phyloP scores from a whole-genome alignment of 2,888 invertebrate genomes.

The Polymixis lichenea region DNA sequence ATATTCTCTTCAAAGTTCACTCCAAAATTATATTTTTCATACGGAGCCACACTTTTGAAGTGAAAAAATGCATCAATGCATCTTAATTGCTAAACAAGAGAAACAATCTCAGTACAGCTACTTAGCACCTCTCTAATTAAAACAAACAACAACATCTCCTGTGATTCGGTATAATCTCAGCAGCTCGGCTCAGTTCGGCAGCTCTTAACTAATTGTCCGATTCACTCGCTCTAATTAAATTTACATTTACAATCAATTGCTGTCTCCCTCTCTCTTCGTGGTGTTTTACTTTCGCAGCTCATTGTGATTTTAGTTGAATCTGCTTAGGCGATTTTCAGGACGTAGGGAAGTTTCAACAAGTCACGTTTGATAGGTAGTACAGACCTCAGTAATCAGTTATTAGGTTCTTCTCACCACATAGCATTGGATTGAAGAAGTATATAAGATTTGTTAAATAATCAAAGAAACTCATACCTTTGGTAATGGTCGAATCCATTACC shows the following conservation, averaged over 20 bases:
- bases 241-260: conserved; percentile 52
- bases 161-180: conserved; percentile 19
- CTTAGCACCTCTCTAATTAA: conserved; percentile 28
- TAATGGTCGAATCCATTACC: no score
- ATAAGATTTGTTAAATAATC: no score
- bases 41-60: no score
- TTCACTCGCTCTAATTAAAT: conserved; percentile 64
- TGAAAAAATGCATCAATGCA: no score
- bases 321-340: conserved; percentile 7
- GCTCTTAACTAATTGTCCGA: conserved; percentile 58
- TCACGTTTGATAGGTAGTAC: not conserved
- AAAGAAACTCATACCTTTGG: no score
- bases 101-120: conserved; percentile 19
- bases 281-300: conserved; percentile 45
- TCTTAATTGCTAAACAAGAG: not conserved
- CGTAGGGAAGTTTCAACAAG: not conserved
- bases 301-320: conserved; percentile 40
- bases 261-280: conserved; percentile 10
- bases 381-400: not conserved
- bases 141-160: conserved; percentile 28
- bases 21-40: no score
- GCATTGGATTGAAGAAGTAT: no score
- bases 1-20: no score
- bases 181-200: conserved; percentile 25
- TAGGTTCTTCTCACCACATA: no score